Evolutionary conservation across 2,797 vertebrate species (phyloP).

Genomic region (Acanthis flammea): DNA sequence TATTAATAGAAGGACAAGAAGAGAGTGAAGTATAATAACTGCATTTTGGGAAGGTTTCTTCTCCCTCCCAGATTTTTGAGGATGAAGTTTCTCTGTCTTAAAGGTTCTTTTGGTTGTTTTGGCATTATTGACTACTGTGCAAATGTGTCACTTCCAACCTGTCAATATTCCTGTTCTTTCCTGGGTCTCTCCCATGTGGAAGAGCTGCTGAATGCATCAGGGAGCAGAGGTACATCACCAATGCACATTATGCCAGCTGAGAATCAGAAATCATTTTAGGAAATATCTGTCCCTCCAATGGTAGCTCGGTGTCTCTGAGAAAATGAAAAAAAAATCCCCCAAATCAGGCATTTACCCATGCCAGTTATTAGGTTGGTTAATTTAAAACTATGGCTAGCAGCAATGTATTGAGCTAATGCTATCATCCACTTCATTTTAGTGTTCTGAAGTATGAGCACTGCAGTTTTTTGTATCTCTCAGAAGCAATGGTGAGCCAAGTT

Average conservation of each 20-base stretch:
- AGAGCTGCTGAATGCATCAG: background rate
- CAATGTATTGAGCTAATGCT: background rate
- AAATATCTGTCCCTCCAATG: background rate
- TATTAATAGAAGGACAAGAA: background rate
- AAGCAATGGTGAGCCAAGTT: background rate
- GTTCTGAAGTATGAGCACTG: background rate
- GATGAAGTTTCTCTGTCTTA: background rate
- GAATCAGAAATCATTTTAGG: background rate
- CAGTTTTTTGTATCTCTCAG: background rate
- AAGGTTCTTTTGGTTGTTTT: background rate
- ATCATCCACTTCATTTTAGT: background rate
- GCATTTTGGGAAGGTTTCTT: background rate
- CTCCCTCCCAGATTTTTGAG: background rate
- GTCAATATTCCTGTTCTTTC: background rate
- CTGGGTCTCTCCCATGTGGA: background rate
- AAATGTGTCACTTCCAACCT: background rate
- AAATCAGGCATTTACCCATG: background rate
- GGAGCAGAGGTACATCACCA: background rate
- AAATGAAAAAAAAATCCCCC: background rate
- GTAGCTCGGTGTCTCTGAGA: background rate
- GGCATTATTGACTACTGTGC: background rate
- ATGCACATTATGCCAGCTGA: fast-evolving
- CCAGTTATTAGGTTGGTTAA: background rate
- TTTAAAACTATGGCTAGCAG: background rate
- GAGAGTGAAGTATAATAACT: background rate